phyloP scores from a whole-genome alignment of 2,797 vertebrate species.

The Myotis vivesi region DNA sequence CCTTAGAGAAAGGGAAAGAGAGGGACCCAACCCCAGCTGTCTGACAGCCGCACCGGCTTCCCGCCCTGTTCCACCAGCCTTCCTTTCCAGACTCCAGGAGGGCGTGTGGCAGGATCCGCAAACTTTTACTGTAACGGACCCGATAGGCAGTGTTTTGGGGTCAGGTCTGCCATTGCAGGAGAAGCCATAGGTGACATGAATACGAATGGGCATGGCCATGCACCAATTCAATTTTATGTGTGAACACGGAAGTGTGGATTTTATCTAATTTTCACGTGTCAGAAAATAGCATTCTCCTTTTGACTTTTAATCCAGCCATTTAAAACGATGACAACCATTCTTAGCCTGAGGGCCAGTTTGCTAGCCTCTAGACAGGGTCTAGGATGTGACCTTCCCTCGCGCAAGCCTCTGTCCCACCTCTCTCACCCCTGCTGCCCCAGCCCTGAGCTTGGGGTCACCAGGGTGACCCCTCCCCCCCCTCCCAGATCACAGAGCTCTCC shows the following conservation, averaged over 20 bases:
- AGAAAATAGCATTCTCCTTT: background rate
- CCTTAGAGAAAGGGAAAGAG: background rate
- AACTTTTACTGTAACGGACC: background rate
- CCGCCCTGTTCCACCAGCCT: background rate
- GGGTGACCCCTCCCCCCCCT: rapidly evolving
- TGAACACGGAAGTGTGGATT: background rate
- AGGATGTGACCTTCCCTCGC: background rate
- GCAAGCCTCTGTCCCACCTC: rapidly evolving
- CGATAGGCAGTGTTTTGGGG: background rate
- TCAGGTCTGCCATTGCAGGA: background rate
- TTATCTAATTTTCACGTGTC: background rate
- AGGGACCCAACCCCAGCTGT: background rate
- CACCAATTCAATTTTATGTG: background rate
- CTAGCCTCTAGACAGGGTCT: too few relatives aligned
- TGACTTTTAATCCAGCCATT: background rate
- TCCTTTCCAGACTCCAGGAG: background rate
- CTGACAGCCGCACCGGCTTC: background rate
- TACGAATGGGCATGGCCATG: rapidly evolving
- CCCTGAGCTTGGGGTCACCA: background rate
- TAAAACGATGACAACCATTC: background rate
- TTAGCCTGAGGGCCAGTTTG: background rate
- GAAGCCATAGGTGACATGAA: background rate
- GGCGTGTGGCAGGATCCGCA: background rate
- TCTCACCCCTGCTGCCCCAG: background rate
- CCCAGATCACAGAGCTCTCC: constrained; percentile 94